These are phyloP conservation scores for Empidonax alnorum DNA, from an alignment of 2,113 vertebrate species.

Conservation along the genomic window DNA sequence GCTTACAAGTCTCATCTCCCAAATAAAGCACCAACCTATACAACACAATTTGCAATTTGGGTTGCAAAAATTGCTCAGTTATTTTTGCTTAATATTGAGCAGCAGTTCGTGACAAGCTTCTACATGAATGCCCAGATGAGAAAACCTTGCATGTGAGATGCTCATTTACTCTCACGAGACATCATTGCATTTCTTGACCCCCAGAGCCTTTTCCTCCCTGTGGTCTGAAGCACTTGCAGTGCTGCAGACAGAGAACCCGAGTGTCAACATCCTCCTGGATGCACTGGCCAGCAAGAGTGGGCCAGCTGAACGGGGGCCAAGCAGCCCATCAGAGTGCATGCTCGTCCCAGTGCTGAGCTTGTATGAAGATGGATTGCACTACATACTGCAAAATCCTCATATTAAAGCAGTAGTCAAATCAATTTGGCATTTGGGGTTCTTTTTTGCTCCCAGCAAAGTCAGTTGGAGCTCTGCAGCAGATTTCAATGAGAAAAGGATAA, in stretches of 20 bases:
- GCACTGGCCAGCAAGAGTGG: not conserved
- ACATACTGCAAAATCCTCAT: not conserved
- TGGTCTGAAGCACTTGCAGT: not conserved
- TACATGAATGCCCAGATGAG: not conserved
- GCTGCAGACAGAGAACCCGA: not conserved
- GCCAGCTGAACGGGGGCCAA: not conserved
- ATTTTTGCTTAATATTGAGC: not conserved
- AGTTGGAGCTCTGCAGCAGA: slow-evolving; percentile 1
- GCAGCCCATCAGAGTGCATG: not conserved
- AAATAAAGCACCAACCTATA: not conserved
- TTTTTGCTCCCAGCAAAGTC: slow-evolving; percentile 47
- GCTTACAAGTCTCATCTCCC: not conserved
- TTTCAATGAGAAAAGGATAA: slow-evolving; percentile 16
- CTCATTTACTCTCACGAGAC: not conserved
- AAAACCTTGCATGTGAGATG: not conserved
- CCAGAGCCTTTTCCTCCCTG: not conserved
- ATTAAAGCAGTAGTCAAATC: slow-evolving; percentile 29
- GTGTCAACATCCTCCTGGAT: not conserved
- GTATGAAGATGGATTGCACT: slow-evolving; percentile 7
- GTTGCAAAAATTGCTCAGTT: not conserved
- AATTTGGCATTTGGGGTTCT: slow-evolving; percentile 26
- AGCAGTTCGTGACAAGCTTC: not conserved
- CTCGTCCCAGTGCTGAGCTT: not conserved
- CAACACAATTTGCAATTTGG: not conserved
- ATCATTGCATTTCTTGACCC: not conserved